Evolutionary conservation across 2,888 invertebrate genomes (phyloP).

Genomic region (Prenolepis imparis): DNA sequence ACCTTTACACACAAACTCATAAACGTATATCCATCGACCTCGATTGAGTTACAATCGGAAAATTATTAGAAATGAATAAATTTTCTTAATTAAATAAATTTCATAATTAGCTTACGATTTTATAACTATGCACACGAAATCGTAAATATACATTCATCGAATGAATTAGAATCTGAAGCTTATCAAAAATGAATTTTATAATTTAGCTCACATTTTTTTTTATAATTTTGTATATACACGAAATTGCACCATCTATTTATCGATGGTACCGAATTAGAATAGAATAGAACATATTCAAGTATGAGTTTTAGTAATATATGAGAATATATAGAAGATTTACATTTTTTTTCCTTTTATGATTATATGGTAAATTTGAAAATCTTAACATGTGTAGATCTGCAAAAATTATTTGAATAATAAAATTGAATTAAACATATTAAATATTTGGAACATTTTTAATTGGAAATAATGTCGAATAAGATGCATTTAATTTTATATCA

Average conservation of each 20-base stretch:
- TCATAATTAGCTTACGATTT: not conserved
- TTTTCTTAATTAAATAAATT: not conserved
- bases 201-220: not conserved
- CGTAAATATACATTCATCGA: not conserved
- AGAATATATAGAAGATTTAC: not conserved
- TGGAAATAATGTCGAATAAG: not conserved
- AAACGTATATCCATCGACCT: too few relatives aligned
- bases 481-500: not conserved
- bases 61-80: not conserved
- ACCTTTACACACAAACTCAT: too few relatives aligned
- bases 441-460: not conserved
- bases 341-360: not conserved
- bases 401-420: not conserved
- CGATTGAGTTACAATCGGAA: not conserved
- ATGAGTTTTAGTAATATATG: not conserved
- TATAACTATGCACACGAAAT: not conserved
- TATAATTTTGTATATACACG: not conserved
- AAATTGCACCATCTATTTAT: not conserved
- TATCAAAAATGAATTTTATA: not conserved
- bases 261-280: not conserved
- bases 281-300: not conserved
- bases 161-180: not conserved
- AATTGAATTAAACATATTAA: not conserved
- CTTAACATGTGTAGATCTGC: not conserved
- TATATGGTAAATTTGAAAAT: conserved; percentile 5